phyloP scores from a whole-genome alignment of 2,888 invertebrate species.

The Cataglyphis livida region DNA sequence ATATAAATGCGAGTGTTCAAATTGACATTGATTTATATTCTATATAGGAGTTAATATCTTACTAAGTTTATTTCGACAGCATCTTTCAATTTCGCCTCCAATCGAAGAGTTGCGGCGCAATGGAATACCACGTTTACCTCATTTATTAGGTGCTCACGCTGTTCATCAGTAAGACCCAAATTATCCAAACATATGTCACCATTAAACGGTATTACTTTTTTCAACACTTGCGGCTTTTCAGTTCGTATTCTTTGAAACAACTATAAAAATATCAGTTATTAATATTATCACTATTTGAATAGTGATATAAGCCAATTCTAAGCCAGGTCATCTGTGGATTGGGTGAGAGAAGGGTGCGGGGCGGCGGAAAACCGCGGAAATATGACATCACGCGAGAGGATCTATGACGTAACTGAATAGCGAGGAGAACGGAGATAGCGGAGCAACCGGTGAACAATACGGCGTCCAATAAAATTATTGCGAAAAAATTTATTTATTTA shows the following conservation, averaged over 20 bases:
- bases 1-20: background rate
- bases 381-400: no score
- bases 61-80: constrained; percentile 96
- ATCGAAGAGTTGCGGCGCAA: constrained; percentile 96
- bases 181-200: constrained; percentile 91
- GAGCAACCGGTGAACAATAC: no score
- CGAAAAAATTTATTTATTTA: no score
- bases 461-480: no score
- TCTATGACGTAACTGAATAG: no score
- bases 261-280: constrained; percentile 84
- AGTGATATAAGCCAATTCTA: no score
- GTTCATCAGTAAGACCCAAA: constrained; percentile 89
- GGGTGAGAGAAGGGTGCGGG: no score
- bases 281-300: no score
- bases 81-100: constrained; percentile 95
- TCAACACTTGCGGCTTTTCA: constrained; percentile 89
- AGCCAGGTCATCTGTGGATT: no score
- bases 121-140: constrained; percentile 95
- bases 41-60: constrained; percentile 39
- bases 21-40: background rate
- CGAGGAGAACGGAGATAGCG: no score
- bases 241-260: constrained; percentile 91
- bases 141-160: constrained; percentile 88
- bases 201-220: constrained; percentile 91
- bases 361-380: no score